Evolutionary conservation across 1,140 invertebrate genomes (phyloP), one percentile per base, ranked within the genome.

Genomic region (Mesaphorura yosii): DNA sequence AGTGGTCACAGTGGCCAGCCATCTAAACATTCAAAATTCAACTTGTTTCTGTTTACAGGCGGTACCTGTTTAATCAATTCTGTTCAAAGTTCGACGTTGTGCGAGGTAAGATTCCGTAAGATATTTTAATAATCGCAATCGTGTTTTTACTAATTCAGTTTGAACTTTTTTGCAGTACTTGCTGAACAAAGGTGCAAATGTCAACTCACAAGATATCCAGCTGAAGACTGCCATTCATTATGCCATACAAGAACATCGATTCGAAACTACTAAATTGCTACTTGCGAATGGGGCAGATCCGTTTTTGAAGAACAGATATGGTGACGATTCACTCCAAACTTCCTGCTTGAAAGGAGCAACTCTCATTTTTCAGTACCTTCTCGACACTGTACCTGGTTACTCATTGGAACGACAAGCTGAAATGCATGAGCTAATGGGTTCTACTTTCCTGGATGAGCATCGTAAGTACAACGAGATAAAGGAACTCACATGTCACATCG

Each of bases 51-150:
- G 14, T 54, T 48, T 41, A 15, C 46, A 63, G 60, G 60, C 50
- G 89, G 89, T 50, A 93, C 89, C 1, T 93, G 89, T 70, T 72
- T 93, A 25, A 95, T 94, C 53, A 94, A 93, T 71, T 87, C 88
- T 2, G 87, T 93, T 37, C 89, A 92, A 71, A 87, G 83, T 65
- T 78, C 80, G 15, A 76, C 78, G 49, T 71, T 93, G 15, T 93
- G 88, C 68, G 76, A 79, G n/a, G n/a, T n/a, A n/a, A n/a, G n/a
- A n/a, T n/a, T n/a, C n/a, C n/a, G n/a, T n/a, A n/a, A n/a, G n/a
- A n/a, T n/a, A n/a, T n/a, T n/a, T n/a, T n/a, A n/a, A n/a, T n/a
- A n/a, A n/a, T n/a, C n/a, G n/a, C n/a, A n/a, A n/a, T n/a, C n/a
- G n/a, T n/a, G n/a, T n/a, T n/a, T n/a, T n/a, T n/a, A n/a, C n/a